Evolutionary conservation across 2,113 vertebrate species (phyloP), one percentile per base, ranked within the genome.

Genomic region (Cephalopterus ornatus): DNA sequence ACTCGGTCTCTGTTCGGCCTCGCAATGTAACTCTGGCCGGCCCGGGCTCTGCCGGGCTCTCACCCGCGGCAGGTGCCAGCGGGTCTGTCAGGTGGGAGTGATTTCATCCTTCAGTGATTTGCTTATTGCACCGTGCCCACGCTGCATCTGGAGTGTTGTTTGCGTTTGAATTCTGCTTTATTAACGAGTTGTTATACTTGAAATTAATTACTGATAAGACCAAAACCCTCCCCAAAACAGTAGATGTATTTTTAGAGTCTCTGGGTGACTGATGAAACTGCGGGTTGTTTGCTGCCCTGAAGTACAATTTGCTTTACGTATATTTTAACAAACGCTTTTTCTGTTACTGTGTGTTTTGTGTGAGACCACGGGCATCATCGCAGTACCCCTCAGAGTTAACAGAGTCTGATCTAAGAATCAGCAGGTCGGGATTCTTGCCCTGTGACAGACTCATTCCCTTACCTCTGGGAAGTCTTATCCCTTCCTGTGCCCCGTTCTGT

Each of bases 1-100:
- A 1, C 5, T 13, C 21, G 1, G 3, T 12, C 28, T 26, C 6
- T 27, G 3, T 12, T 12, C 3, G 49, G 35, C 11, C 14, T 0
- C 5, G 6, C 16, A 0, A 0, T 8, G 35, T 27, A 1, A 2
- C 24, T 8, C 5, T 1, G 3, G 12, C 0, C 10, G 14, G 26
- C 2, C 3, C 1, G 30, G 0, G 30, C 42, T 37, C 23, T 5
- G 32, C 22, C 5, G 17, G n/a, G 20, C 23, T 6, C 50, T 28
- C 1, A 13, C 30, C 7, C 53, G 3, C 44, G 52, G 61, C 62
- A 26, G 70, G 78, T 62, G 71, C 62, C 78, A 0, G n/a, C 35
- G 79, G 30, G 62, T 6, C 53, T 55, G 30, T 22, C 35, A 24
- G 24, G 56, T 26, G 35, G 56, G 55, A 81, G 41, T 63, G 10